A percentile compares a stretch with the other conserved stretches of the same genome.
phyloP scores from a whole-genome alignment of 2,797 vertebrate species.

The Bradypus variegatus region DNA sequence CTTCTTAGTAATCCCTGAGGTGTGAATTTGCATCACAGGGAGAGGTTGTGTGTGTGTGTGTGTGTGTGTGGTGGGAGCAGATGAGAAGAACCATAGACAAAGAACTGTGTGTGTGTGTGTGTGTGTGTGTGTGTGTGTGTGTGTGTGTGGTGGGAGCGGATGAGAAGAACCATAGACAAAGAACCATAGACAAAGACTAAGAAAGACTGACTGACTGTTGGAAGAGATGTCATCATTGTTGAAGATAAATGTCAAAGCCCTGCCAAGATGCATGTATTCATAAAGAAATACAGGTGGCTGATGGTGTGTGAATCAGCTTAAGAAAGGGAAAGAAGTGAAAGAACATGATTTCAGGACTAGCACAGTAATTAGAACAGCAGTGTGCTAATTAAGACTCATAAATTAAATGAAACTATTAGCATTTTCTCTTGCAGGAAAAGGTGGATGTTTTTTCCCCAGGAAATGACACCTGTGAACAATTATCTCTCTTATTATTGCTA shows the following conservation, averaged over 20 bases:
- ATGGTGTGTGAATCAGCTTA: background rate
- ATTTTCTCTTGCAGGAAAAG: constrained; percentile 56
- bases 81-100: too few relatives aligned
- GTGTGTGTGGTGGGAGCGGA: accelerated
- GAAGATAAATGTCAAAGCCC: background rate
- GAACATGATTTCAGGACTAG: constrained; percentile 41
- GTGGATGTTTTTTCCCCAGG: constrained; percentile 32
- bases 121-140: background rate
- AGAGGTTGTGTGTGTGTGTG: background rate
- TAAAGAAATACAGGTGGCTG: constrained; percentile 29
- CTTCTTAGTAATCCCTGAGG: background rate
- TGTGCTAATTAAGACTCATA: constrained; percentile 65
- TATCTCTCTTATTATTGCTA: constrained; percentile 39
- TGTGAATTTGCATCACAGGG: background rate
- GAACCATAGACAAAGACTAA: background rate
- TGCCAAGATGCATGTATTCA: constrained; percentile 20
- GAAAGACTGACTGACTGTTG: background rate
- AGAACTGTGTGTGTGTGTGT: background rate
- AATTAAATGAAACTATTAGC: constrained; percentile 67
- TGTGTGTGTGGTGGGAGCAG: too few relatives aligned
- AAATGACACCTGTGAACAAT: constrained; percentile 60
- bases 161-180: background rate
- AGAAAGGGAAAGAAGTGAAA: constrained; percentile 32
- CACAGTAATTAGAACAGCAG: constrained; percentile 65
- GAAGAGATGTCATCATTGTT: background rate